These are phyloP conservation scores for Dreissena rostriformis DNA, from an alignment of 1,140 invertebrate genomes.

Conservation along the genomic window DNA sequence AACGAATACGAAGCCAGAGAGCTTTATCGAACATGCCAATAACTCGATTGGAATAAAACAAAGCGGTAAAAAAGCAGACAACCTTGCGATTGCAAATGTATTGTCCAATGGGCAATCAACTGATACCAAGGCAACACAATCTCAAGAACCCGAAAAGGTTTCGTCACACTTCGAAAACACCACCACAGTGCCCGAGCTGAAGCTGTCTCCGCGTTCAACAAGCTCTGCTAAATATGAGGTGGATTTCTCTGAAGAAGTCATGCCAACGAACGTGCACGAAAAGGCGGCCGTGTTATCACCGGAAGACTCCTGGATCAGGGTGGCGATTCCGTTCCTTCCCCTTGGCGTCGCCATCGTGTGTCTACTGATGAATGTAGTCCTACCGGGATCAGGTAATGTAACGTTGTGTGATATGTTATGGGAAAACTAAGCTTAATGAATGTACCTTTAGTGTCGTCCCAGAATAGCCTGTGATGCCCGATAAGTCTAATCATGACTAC, in stretches of 20 bases:
- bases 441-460: too few species aligned
- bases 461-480: too few species aligned
- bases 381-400: slow-evolving; percentile 90
- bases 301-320: slow-evolving; percentile 90
- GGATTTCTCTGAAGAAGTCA: background rate
- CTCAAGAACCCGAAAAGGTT: background rate
- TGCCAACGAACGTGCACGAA: slow-evolving; percentile 16
- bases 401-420: too few species aligned
- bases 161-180: background rate
- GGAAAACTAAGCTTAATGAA: too few species aligned
- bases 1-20: too few species aligned
- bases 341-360: slow-evolving; percentile 92
- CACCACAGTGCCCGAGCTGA: background rate
- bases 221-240: background rate
- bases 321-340: slow-evolving; percentile 93
- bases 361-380: slow-evolving; percentile 90
- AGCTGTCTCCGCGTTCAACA: background rate
- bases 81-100: background rate
- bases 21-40: too few species aligned
- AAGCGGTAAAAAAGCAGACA: background rate
- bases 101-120: background rate
- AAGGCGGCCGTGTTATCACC: slow-evolving; percentile 23
- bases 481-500: too few species aligned
- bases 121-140: background rate
- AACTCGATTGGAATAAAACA: background rate